Percentiles rank a stretch among this genome's conserved stretches.
These are phyloP conservation scores for Caenorhabditis brenneri DNA, from an alignment of 1,140 invertebrate species.

Conservation along the genomic window DNA sequence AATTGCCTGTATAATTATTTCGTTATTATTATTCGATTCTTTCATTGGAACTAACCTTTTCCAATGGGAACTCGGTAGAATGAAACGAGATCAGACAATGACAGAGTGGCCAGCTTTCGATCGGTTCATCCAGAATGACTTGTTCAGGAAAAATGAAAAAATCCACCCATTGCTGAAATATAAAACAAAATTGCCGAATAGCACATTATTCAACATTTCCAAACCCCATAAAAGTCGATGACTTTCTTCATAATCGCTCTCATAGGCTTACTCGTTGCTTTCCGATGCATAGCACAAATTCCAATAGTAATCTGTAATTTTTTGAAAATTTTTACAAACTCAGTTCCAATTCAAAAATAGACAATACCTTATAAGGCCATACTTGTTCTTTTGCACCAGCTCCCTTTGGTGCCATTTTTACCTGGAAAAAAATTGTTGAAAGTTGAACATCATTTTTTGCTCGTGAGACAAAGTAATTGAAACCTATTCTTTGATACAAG, in stretches of 20 bases:
- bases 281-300: constrained; percentile 69
- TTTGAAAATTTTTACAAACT: neutral
- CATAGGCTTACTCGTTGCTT: constrained; percentile 70
- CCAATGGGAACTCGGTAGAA: constrained; percentile 90
- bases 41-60: constrained; percentile 76
- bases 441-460: neutral
- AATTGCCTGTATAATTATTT: constrained; percentile 79
- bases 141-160: constrained; percentile 76
- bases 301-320: constrained; percentile 66
- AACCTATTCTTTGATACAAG: too few relatives aligned
- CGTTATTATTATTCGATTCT: neutral
- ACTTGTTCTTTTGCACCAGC: neutral
- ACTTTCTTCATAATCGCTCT: constrained; percentile 68
- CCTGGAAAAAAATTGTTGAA: neutral
- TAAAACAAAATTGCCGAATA: neutral
- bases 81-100: constrained; percentile 98
- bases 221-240: constrained; percentile 65
- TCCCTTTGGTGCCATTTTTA: constrained; percentile 18
- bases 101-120: constrained; percentile 96
- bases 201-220: neutral
- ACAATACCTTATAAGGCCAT: constrained; percentile 34
- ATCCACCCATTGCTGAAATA: constrained; percentile 64
- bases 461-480: too few relatives aligned
- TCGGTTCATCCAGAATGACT: constrained; percentile 89
- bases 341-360: neutral